Evolutionary conservation across 2,113 vertebrate genomes (phyloP).

Genomic region (Amphilophus citrinellus): DNA sequence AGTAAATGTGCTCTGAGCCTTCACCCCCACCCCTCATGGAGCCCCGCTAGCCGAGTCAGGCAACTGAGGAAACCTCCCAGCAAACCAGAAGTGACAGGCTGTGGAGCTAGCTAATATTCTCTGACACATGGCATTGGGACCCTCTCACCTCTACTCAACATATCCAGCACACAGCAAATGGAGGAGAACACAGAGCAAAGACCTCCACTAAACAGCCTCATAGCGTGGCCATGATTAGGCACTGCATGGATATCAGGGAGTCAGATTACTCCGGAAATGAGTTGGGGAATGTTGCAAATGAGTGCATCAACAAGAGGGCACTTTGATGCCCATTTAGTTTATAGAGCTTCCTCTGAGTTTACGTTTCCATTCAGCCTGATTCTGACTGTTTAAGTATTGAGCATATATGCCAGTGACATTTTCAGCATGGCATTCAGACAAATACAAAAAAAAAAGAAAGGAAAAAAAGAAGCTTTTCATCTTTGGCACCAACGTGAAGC

Average conservation of each 20-base stretch:
- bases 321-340: slow-evolving; percentile 58
- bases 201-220: slow-evolving; percentile 46
- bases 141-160: slow-evolving; percentile 77
- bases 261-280: slow-evolving; percentile 71
- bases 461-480: slow-evolving; percentile 53
- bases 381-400: slow-evolving; percentile 33
- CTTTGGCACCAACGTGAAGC: slow-evolving; percentile 43
- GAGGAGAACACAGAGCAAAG: slow-evolving; percentile 56
- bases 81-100: slow-evolving; percentile 78
- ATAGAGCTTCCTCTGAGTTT: slow-evolving; percentile 26
- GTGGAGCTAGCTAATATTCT: slow-evolving; percentile 72
- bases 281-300: slow-evolving; percentile 59
- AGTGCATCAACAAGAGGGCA: slow-evolving; percentile 60
- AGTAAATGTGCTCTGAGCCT: slow-evolving; percentile 52
- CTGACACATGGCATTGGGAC: slow-evolving; percentile 73
- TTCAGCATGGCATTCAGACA: slow-evolving; percentile 71
- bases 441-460: slow-evolving; percentile 40
- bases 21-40: slow-evolving; percentile 18
- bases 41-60: slow-evolving; percentile 26
- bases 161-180: slow-evolving; percentile 62
- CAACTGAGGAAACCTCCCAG: slow-evolving; percentile 57
- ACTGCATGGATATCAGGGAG: slow-evolving; percentile 35
- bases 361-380: slow-evolving; percentile 35
- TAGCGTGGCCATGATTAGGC: slow-evolving; percentile 50
- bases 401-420: slow-evolving; percentile 78